A percentile compares a stretch with the other conserved stretches of the same genome.
These are phyloP conservation scores for Falco columbarius DNA, from an alignment of 2,797 vertebrate species.

Conservation along the genomic window DNA sequence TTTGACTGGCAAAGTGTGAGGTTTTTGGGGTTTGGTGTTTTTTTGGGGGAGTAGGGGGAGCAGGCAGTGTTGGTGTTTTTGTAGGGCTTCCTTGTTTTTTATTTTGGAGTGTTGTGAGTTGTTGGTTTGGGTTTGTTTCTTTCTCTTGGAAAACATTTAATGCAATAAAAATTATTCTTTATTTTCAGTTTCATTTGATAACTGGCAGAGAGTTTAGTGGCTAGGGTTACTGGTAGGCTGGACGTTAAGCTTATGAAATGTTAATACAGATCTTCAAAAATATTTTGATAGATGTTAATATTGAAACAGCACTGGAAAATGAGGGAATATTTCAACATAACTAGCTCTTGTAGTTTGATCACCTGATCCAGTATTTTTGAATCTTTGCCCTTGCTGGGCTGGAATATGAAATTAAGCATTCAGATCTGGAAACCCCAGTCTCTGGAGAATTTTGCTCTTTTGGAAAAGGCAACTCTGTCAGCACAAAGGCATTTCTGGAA, in stretches of 20 bases:
- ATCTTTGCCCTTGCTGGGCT: constrained; percentile 44
- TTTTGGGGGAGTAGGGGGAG: rapidly evolving
- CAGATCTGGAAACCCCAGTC: constrained; percentile 64
- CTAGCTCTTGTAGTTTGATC: background rate
- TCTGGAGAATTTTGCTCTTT: constrained; percentile 57
- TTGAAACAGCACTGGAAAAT: constrained; percentile 23
- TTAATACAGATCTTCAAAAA: constrained; percentile 17
- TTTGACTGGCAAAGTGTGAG: background rate
- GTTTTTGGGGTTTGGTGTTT: background rate
- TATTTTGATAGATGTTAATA: constrained; percentile 50
- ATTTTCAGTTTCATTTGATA: background rate
- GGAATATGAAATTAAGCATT: constrained; percentile 73
- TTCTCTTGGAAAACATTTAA: background rate
- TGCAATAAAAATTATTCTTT: background rate
- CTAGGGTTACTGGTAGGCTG: background rate
- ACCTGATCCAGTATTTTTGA: constrained; percentile 37
- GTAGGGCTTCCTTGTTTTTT: background rate
- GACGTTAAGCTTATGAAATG: background rate
- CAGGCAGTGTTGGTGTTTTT: background rate
- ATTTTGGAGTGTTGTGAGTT: background rate
- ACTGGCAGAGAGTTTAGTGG: background rate
- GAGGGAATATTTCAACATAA: background rate
- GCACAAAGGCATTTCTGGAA: constrained; percentile 68
- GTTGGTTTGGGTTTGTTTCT: background rate
- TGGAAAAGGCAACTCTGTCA: constrained; percentile 65